These are phyloP conservation scores for Leucosticte australis DNA, from an alignment of 2,113 vertebrate species.

Conservation along the genomic window DNA sequence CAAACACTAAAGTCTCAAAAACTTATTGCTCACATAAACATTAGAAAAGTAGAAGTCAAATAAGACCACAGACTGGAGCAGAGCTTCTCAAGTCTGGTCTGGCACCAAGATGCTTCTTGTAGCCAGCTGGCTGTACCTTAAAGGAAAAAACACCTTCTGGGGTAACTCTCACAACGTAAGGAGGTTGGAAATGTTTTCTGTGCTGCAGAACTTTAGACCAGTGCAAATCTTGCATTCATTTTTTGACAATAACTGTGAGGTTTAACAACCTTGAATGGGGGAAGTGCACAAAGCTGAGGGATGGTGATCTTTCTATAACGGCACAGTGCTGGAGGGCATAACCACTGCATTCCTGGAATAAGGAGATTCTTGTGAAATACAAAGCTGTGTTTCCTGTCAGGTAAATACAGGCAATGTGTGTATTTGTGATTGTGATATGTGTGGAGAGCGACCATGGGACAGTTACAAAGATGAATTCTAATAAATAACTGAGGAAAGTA, in stretches of 20 bases:
- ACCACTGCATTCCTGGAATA: background rate
- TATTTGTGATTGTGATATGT: too few species aligned
- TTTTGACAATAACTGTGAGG: background rate
- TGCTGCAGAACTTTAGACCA: background rate
- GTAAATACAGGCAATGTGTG: too few species aligned
- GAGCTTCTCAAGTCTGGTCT: background rate
- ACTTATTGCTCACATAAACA: background rate
- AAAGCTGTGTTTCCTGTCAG: too few species aligned
- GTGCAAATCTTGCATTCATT: background rate
- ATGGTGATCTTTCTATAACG: background rate
- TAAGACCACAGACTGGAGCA: background rate
- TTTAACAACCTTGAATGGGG: background rate
- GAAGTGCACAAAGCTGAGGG: background rate
- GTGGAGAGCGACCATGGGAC: too few species aligned
- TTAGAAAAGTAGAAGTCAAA: background rate
- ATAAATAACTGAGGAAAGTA: too few species aligned
- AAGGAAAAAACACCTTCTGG: background rate
- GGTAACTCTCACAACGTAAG: background rate
- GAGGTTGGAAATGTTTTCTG: background rate
- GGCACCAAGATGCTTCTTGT: background rate
- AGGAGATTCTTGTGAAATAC: background rate
- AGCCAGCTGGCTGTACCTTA: background rate
- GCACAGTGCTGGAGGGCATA: background rate
- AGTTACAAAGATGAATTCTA: too few species aligned
- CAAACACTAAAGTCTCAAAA: background rate